Conservation (phyloP, 2,113 vertebrate species). For the Fulica atra region DNA sequence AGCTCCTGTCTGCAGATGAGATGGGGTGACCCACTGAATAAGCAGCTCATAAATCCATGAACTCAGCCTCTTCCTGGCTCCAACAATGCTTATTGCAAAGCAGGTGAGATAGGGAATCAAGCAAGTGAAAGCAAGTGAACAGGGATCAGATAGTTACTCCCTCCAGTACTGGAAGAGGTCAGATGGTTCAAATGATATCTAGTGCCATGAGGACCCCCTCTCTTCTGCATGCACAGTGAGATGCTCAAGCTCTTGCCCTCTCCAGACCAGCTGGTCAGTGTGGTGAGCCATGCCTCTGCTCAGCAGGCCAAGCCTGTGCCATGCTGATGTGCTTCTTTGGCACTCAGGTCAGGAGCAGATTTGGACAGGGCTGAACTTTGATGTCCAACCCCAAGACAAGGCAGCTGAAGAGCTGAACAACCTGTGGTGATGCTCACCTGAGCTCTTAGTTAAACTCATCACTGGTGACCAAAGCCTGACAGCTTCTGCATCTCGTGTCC, state of each 20-base stretch:
- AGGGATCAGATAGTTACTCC: background rate
- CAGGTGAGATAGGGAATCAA: background rate
- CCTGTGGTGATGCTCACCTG: background rate
- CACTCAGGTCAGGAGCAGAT: background rate
- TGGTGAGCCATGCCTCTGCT: background rate
- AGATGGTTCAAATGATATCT: background rate
- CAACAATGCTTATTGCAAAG: background rate
- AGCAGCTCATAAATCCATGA: background rate
- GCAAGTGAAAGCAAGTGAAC: background rate
- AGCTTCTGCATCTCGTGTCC: background rate
- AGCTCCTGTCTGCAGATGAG: background rate
- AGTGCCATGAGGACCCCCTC: background rate
- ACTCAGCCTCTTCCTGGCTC: background rate
- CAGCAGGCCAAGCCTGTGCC: rapidly evolving
- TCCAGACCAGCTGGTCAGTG: background rate
- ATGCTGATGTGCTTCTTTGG: background rate
- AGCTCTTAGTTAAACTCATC: background rate
- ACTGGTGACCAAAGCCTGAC: background rate
- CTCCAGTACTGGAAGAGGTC: background rate
- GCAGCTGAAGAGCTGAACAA: background rate
- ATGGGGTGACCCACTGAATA: background rate
- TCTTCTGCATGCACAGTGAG: background rate
- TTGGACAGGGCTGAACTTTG: background rate
- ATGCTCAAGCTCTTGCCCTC: background rate
- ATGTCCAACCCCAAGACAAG: background rate